Base-by-base conservation (phyloP, 1,140 invertebrate species). In the Aphaenogaster floridana region DNA sequence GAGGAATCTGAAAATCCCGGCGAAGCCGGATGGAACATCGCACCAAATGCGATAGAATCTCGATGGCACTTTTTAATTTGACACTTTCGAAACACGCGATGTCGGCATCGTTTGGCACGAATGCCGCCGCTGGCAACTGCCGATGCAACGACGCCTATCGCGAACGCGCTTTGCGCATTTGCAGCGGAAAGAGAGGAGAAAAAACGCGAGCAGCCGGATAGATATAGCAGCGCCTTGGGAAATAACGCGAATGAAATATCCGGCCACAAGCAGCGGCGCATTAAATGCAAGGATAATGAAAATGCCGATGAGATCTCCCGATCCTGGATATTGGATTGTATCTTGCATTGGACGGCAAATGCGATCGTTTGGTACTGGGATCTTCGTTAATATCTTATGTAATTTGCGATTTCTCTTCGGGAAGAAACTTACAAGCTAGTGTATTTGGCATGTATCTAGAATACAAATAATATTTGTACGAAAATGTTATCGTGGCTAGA, bases 231-330 rank as follows among this genome's bases (percentile, higher is more conserved):
- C 68, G 54, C 54, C 80, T 83, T 83, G 80, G 80, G 80, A 83
- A 83, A 83, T 83, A 83, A 74, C 68, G 42, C 80, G 80, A 83
- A 21, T 74, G 54, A 83, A 61, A 83, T 74, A 74, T 61, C 42
- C 17, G 42, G 21, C 68, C 52, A 28, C 54, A 83, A 11, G 28
- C 50, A 42, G 21, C 7, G 28, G 80, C 13, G 68, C 68, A 69
- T 50, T 83, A 83, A 83, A 83, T 61, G 54, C 52, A 83, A 83
- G 52, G 80, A 83, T 83, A 83, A 83, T 83, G 80, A 83, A 83
- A 83, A 59, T 59, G 42, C 48, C 80, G 80, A 83, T 83, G 74
- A 59, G 68, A 83, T 83, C 68, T 57, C 68, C 6, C 36, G 54
- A 72, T 72, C 21, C 21, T 8, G 39, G 50, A 81, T 83, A 83